These are phyloP conservation scores for Drosophila virilis DNA, from an alignment of 1,140 invertebrate genomes.

Conservation along the genomic window DNA sequence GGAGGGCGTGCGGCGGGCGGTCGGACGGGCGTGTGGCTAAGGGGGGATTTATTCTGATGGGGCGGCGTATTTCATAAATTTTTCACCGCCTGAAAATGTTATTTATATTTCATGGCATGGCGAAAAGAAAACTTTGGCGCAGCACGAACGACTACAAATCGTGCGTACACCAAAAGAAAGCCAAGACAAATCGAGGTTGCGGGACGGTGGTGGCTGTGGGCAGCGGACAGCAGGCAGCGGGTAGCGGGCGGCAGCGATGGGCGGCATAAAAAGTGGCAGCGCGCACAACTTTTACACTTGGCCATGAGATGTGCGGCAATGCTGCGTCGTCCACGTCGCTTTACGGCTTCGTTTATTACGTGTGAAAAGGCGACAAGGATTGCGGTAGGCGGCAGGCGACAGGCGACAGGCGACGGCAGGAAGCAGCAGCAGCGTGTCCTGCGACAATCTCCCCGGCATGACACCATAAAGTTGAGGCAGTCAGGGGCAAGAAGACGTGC, in stretches of 20 bases:
- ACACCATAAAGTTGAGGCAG: constrained; percentile 59
- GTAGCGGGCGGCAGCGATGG: neutral
- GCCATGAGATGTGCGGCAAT: constrained; percentile 9
- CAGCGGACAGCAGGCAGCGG: neutral
- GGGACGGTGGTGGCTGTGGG: neutral
- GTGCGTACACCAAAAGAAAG: constrained; percentile 62
- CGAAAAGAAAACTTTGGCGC: constrained; percentile 72
- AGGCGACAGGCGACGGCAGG: too few relatives aligned
- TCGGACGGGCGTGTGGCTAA: neutral
- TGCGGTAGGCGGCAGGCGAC: constrained; percentile 6
- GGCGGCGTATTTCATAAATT: constrained; percentile 76
- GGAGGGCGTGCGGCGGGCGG: neutral
- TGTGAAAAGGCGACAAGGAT: constrained; percentile 70
- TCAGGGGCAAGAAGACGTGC: constrained; percentile 52
- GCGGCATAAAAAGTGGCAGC: constrained; percentile 53
- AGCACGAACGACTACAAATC: constrained; percentile 81
- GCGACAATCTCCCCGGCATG: constrained; percentile 61
- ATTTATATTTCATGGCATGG: constrained; percentile 78
- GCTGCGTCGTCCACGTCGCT: constrained; percentile 61
- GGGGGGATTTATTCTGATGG: constrained; percentile 34
- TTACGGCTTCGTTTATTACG: constrained; percentile 81
- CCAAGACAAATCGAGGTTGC: constrained; percentile 47
- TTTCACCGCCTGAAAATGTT: constrained; percentile 77
- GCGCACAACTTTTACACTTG: constrained; percentile 66
- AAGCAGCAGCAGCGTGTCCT: constrained; percentile 26